A percentile compares a stretch with the other conserved stretches of the same genome.
Evolutionary conservation across 2,797 vertebrate genomes (phyloP).

Genomic region (Manis crassicaudata): DNA sequence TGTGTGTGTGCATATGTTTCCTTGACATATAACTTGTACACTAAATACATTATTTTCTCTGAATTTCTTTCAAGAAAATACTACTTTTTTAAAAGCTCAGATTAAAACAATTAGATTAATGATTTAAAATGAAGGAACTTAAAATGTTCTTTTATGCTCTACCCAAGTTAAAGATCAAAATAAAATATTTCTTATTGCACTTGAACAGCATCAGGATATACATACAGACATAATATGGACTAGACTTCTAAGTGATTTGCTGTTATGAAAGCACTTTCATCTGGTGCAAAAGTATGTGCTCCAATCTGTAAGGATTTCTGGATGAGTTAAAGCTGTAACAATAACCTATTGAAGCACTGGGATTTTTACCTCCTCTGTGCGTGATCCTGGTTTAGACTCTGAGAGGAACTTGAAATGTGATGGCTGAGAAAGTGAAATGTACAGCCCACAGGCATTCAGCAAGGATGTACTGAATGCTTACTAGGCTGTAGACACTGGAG

Average conservation of each 20-base stretch:
- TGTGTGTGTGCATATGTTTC: not conserved
- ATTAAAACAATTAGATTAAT: not conserved
- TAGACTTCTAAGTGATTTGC: not conserved
- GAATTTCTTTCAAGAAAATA: not conserved
- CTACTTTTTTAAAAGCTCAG: not conserved
- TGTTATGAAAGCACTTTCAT: not conserved
- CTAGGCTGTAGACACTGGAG: accelerated
- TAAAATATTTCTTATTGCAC: not conserved
- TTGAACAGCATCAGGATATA: not conserved
- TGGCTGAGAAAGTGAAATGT: not conserved
- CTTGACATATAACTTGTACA: not conserved
- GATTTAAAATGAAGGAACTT: not conserved
- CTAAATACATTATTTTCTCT: not conserved
- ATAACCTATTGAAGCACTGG: not conserved
- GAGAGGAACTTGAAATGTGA: not conserved
- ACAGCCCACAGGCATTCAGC: accelerated
- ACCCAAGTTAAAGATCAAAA: not conserved
- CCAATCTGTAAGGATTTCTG: not conserved
- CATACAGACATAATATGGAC: not conserved
- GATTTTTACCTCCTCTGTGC: not conserved
- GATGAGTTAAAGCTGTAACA: not conserved
- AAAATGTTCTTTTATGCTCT: not conserved
- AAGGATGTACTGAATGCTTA: not conserved
- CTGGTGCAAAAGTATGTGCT: not conserved
- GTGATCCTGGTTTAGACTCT: not conserved